Evolutionary conservation across 2,888 invertebrate species (phyloP).

Genomic region (Platerodrilus igneus): DNA sequence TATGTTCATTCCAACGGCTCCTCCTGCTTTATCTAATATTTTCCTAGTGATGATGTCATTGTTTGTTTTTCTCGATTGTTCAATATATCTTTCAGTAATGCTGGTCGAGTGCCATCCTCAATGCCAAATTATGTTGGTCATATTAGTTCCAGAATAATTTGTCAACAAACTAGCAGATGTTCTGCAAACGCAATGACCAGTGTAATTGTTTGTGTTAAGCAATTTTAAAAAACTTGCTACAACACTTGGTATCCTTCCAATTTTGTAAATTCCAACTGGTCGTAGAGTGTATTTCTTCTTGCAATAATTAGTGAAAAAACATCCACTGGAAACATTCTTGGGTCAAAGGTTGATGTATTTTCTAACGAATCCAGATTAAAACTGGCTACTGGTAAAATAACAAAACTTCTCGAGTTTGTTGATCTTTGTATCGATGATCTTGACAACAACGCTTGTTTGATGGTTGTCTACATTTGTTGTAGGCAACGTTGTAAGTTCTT

Average conservation of each 20-base stretch:
- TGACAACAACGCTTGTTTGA: not conserved
- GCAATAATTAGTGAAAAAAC: constrained; percentile 3
- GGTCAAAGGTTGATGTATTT: constrained; percentile 1
- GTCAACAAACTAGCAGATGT: constrained; percentile 12
- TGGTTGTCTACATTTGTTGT: not conserved
- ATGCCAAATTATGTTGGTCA: constrained; percentile 6
- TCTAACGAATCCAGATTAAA: constrained; percentile 1
- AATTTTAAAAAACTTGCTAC: constrained; percentile 8
- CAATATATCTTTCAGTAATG: constrained; percentile 6
- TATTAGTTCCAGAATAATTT: too few relatives aligned
- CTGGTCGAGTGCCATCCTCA: constrained; percentile 10
- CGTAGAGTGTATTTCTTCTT: constrained; percentile 2
- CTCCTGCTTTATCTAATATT: too few relatives aligned
- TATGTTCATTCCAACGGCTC: too few relatives aligned
- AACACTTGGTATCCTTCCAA: constrained; percentile 3
- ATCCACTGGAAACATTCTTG: not conserved
- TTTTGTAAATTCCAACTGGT: constrained; percentile 5
- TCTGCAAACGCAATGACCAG: constrained; percentile 13
- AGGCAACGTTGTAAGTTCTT: not conserved
- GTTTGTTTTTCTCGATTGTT: constrained; percentile 1
- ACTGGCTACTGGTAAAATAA: not conserved
- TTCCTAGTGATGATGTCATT: too few relatives aligned
- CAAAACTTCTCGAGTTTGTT: not conserved
- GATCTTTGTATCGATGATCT: not conserved
- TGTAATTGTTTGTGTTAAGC: constrained; percentile 7